phyloP scores from a whole-genome alignment of 2,113 vertebrate species.

The Barnardius zonarius region DNA sequence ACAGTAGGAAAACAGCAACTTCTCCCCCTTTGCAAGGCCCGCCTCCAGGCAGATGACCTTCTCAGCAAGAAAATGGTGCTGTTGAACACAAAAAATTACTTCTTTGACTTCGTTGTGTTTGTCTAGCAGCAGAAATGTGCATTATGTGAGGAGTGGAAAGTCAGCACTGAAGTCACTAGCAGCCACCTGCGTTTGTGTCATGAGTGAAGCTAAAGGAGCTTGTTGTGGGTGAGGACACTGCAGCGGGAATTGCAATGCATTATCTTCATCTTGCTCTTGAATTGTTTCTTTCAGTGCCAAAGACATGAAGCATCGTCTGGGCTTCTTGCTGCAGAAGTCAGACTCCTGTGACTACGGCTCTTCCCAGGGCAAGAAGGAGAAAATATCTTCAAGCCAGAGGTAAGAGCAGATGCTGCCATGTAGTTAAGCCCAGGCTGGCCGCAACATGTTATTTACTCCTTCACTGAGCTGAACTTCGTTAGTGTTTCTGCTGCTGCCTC shows the following conservation, averaged over 20 bases:
- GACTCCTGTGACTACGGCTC: constrained; percentile 80
- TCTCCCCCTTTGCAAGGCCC: not conserved
- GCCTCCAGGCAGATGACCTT: not conserved
- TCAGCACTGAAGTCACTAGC: not conserved
- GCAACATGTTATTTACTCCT: not conserved
- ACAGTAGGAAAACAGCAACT: not conserved
- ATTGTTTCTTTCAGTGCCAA: constrained; percentile 81
- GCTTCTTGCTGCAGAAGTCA: constrained; percentile 88
- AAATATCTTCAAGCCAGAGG: constrained; percentile 76
- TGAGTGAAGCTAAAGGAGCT: not conserved
- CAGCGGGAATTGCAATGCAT: not conserved
- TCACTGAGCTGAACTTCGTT: not conserved
- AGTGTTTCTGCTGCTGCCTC: not conserved
- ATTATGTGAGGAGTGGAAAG: not conserved
- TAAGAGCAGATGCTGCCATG: constrained; percentile 48
- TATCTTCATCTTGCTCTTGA: not conserved
- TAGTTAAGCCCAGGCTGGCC: not conserved
- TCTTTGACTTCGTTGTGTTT: not conserved
- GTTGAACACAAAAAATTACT: not conserved
- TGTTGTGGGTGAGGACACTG: not conserved
- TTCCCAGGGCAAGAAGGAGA: constrained; percentile 77
- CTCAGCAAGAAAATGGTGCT: not conserved
- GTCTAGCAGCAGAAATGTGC: not conserved
- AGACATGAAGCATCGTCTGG: constrained; percentile 93
- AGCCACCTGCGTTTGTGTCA: not conserved